Base-by-base conservation (phyloP, 1,140 invertebrate species). In the Drosophila orosa region DNA sequence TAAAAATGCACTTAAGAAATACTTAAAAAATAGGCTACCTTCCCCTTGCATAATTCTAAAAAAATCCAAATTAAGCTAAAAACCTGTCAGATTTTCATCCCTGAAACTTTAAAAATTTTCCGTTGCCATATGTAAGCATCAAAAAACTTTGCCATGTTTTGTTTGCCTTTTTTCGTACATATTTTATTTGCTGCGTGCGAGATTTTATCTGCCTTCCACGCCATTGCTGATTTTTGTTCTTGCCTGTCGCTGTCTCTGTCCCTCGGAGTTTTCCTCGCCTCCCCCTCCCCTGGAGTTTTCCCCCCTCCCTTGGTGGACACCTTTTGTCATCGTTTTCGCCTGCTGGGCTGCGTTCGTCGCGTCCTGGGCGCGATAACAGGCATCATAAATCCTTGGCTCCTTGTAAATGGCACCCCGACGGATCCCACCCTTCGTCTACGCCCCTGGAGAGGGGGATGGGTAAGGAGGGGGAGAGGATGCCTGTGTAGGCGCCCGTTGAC, bases 321-420 rank as follows among this genome's bases (percentile, higher is more conserved):
- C 82, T 86, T 86, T 86, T 86, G 82, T 86, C 82, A 86, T 86
- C 83, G 83, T 87, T 87, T 78, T 60, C 63, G 62, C 47, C 71
- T 47, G 52, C 65, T 61, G 67, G 37, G 67, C 48, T 54, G 67
- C 48, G 42, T 52, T 33, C 54, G 39, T 40, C 40, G 74, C 62
- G 66, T 87, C 74, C 67, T 72, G 79, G 66, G 68, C 62, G 80
- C 84, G 84, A 89, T 87, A 87, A 87, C 84, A 89, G 87, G 84
- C 73, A 80, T 87, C 84, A 87, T 87, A 87, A 87, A 87, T 87
- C 84, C 84, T 89, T 80, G 76, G 65, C 82, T 74, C 56, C 84
- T 62, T 83, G 72, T 75, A 86, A 87, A 86, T 87, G 83, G 67
- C 83, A 66, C 37, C 63, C 72, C 69, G 57, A 78, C 74, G 62